Conservation (phyloP, 2,888 invertebrate species). For the Eilema griseolum region DNA sequence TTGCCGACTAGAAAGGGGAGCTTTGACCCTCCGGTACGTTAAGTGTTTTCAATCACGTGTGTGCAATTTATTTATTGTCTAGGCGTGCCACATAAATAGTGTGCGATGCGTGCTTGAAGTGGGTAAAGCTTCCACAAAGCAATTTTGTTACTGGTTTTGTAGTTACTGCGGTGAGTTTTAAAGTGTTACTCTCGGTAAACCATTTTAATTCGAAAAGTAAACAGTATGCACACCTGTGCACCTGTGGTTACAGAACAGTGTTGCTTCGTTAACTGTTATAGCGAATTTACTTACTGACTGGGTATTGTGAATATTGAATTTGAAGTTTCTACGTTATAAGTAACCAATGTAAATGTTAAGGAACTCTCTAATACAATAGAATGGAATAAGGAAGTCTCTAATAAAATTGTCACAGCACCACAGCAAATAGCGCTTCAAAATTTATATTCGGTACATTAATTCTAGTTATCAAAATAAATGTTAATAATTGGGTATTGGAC, state of each 20-base stretch:
- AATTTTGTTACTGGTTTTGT: constrained; percentile 3
- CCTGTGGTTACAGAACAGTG: neutral
- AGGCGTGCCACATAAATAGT: constrained; percentile 7
- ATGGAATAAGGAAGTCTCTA: too few relatives aligned
- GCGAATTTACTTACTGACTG: neutral
- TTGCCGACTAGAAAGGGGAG: constrained; percentile 23
- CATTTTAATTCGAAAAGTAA: constrained; percentile 3
- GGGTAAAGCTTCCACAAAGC: constrained; percentile 7
- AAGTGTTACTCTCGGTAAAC: constrained; percentile 3
- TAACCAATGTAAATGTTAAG: neutral
- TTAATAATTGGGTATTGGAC: too few relatives aligned
- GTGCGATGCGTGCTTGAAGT: constrained; percentile 2
- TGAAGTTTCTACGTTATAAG: neutral
- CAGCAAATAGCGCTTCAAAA: too few relatives aligned
- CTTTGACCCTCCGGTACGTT: constrained; percentile 9
- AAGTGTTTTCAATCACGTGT: constrained; percentile 19
- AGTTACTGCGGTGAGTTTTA: constrained; percentile 10
- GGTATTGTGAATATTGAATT: neutral
- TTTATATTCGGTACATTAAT: too few relatives aligned
- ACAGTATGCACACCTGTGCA: constrained; percentile 6
- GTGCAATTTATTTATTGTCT: constrained; percentile 11
- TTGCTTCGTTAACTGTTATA: neutral
- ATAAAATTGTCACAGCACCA: too few relatives aligned
- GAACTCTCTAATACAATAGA: too few relatives aligned
- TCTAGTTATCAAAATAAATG: too few relatives aligned